Conservation (phyloP, 2,113 vertebrate genomes). For the Columbina picui region DNA sequence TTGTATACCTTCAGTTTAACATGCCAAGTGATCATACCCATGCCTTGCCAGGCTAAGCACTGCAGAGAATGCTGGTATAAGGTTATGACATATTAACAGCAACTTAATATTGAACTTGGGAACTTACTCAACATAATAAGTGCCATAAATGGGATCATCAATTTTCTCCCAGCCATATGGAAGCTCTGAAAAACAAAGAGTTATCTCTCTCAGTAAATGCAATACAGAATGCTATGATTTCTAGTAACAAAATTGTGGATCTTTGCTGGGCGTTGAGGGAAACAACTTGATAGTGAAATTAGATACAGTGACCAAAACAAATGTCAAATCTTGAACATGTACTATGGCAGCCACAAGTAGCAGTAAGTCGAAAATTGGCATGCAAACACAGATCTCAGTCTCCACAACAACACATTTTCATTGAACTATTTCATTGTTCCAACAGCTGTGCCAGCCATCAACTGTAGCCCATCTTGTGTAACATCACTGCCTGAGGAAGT, state of each 20-base stretch:
- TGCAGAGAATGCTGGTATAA: slow-evolving; percentile 33
- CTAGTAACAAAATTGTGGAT: slow-evolving; percentile 26
- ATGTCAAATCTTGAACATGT: slow-evolving; percentile 18
- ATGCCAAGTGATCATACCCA: neutral
- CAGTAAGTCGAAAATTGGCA: slow-evolving; percentile 37
- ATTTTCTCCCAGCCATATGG: slow-evolving; percentile 99
- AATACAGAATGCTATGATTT: slow-evolving; percentile 56
- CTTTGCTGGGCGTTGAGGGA: slow-evolving; percentile 12
- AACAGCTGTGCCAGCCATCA: neutral
- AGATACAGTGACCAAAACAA: slow-evolving; percentile 37
- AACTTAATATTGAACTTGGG: slow-evolving; percentile 77
- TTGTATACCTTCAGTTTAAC: slow-evolving; percentile 6
- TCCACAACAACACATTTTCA: neutral
- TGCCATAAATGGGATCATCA: slow-evolving; percentile 99
- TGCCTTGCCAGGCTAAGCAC: neutral
- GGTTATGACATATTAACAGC: slow-evolving; percentile 59
- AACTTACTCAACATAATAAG: slow-evolving; percentile 99
- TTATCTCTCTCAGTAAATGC: slow-evolving; percentile 70
- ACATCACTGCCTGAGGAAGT: neutral
- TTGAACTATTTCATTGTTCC: neutral
- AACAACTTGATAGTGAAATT: neutral
- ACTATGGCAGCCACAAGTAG: neutral
- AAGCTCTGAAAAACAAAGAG: slow-evolving; percentile 91
- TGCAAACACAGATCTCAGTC: slow-evolving; percentile 2
- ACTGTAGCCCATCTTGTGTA: neutral